These are phyloP conservation scores for Petaurus breviceps DNA, from an alignment of 2,113 vertebrate genomes.

Conservation along the genomic window DNA sequence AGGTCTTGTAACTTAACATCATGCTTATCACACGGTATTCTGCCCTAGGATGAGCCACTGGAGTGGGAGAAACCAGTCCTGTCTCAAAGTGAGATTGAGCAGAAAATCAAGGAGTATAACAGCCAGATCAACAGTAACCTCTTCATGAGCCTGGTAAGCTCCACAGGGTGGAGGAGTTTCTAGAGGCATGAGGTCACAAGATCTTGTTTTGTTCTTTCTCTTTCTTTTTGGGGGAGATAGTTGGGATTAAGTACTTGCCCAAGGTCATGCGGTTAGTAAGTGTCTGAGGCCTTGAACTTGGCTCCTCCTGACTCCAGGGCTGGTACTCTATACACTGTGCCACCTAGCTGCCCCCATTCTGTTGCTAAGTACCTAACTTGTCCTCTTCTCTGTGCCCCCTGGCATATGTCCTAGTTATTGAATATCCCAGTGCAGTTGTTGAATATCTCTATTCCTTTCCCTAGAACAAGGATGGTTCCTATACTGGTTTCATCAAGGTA, in stretches of 20 bases:
- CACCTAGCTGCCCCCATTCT: neutral
- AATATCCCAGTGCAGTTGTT: neutral
- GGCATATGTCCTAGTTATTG: neutral
- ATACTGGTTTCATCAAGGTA: conserved; percentile 98
- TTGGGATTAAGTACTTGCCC: neutral
- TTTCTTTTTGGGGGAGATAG: neutral
- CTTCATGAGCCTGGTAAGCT: conserved; percentile 93
- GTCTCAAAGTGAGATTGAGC: conserved; percentile 89
- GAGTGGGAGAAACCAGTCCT: conserved; percentile 88
- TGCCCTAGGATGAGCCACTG: conserved; percentile 90
- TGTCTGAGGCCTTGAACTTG: neutral
- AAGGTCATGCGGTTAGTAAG: neutral
- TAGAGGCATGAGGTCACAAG: neutral
- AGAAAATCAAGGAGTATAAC: conserved; percentile 95
- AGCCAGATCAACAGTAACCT: conserved; percentile 95
- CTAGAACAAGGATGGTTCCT: conserved; percentile 94
- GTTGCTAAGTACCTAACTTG: neutral
- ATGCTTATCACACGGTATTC: neutral
- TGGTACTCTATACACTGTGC: no score
- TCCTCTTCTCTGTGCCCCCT: neutral
- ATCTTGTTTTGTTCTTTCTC: neutral
- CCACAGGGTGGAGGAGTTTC: accelerated
- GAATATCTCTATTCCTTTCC: conserved; percentile 6
- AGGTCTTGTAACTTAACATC: neutral
- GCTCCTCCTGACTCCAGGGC: neutral